A percentile compares a stretch with the other conserved stretches of the same genome.
These are phyloP conservation scores for Pseudopodoces humilis DNA, from an alignment of 2,113 vertebrate species.

Conservation along the genomic window DNA sequence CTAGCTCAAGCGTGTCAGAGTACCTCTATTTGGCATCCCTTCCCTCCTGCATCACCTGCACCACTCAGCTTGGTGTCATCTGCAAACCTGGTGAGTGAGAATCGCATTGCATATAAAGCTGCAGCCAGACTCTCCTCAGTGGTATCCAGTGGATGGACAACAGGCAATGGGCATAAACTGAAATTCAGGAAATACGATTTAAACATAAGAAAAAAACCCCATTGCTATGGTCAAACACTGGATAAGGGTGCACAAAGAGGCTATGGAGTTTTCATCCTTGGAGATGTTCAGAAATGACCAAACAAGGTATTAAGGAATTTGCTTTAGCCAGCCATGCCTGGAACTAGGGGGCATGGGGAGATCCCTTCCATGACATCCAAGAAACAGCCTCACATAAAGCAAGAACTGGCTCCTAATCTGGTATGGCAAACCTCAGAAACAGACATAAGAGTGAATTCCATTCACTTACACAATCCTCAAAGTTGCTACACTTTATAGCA, in stretches of 20 bases:
- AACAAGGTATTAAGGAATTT: neutral
- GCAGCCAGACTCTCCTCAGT: neutral
- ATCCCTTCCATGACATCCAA: neutral
- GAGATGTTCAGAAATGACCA: neutral
- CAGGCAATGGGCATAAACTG: neutral
- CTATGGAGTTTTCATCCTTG: neutral
- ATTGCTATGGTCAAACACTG: neutral
- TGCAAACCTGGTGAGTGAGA: neutral
- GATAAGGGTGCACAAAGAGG: neutral
- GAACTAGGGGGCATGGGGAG: neutral
- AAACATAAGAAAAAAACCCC: rapidly evolving
- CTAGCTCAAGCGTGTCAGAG: neutral
- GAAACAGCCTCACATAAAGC: neutral
- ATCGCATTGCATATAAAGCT: neutral
- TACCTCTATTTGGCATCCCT: neutral
- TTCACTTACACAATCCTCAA: neutral
- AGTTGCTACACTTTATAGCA: neutral
- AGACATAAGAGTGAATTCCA: neutral
- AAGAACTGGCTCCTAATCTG: neutral
- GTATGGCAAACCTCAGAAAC: neutral
- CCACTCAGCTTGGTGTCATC: neutral
- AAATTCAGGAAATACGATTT: neutral
- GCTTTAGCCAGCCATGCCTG: neutral
- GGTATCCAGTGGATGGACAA: neutral
- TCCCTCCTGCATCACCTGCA: neutral